A percentile compares a stretch with the other conserved stretches of the same genome.
Evolutionary conservation across 2,888 invertebrate genomes (phyloP).

Genomic region (Tenthredo mesomela): DNA sequence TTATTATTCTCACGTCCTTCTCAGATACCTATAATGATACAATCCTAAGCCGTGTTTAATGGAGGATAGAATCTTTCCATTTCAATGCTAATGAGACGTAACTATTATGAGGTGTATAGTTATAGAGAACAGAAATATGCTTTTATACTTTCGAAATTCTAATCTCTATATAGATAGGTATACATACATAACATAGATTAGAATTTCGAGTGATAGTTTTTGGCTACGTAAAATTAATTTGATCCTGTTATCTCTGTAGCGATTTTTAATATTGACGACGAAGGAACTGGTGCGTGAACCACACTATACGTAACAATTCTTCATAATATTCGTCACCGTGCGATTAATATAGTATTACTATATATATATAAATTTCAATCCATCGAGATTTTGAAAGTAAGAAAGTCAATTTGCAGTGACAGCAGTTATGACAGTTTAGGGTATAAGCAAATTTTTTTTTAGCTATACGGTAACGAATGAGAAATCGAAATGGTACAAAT

Average conservation of each 20-base stretch:
- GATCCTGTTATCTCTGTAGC: background rate
- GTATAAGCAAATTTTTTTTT: no score
- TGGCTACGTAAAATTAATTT: background rate
- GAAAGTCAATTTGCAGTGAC: no score
- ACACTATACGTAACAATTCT: background rate
- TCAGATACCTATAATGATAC: background rate
- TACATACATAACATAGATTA: background rate
- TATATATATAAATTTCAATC: background rate
- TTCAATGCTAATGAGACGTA: background rate
- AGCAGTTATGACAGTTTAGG: no score
- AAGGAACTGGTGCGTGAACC: background rate
- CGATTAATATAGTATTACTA: background rate
- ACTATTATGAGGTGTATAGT: background rate
- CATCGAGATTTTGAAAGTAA: background rate
- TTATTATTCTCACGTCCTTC: slow-evolving; percentile 42
- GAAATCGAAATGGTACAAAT: background rate
- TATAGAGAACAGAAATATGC: background rate
- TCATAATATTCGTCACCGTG: background rate
- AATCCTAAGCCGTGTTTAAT: background rate
- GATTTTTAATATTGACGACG: background rate
- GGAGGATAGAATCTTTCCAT: slow-evolving; percentile 15
- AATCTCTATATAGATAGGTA: background rate
- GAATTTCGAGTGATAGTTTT: background rate
- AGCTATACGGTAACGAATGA: no score
- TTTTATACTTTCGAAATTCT: slow-evolving; percentile 30